Evolutionary conservation across 2,888 invertebrate species (phyloP), one percentile per base, ranked within the genome.

Genomic region (Octonoba sinensis): DNA sequence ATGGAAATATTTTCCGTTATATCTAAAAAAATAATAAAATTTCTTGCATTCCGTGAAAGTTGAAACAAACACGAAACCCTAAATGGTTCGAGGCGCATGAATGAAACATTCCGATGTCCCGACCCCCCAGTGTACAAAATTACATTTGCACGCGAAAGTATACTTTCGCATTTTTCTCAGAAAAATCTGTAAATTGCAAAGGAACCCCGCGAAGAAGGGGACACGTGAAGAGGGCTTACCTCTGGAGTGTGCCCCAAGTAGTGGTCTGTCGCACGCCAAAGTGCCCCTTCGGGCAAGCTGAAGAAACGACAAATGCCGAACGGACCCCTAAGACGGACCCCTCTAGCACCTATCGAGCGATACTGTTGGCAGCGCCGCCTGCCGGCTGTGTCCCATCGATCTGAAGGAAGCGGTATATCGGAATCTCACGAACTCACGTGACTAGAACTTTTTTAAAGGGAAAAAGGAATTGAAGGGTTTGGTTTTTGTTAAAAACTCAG

Each of bases 401-500:
- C 79, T 60, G 78, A 69, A 57, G 36, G 46, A 67, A 65, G 74
- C 66, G 65, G 72, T 79, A 73, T 67, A 67, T 65, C 62, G 72
- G 66, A 79, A 79, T 79, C 79, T 73, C 64, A 54, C 70, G 56
- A 77, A 62, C 44, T 73, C 79, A 79, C 79, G 72, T 79, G 72
- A 79, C 67, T 60, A 20, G 64, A 79, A 51, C 59, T 79, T 79
- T 77, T 77, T 22, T 64, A 16, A 51, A 64, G 13, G 49, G 67
- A 60, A 66, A 60, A 54, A 36, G 36, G 56, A 79, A 72, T 73
- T 59, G 71, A 79, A 71, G 79, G 79, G 72, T 75, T 76, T 60
- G 76, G 76, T 69, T 66, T 77, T 79, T 79, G 72, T 79, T 79
- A 79, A 79, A 78, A 79, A 79, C 79, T 79, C 79, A 44, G 27